phyloP scores from a whole-genome alignment of 2,888 invertebrate species.

The Papilio elwesi region DNA sequence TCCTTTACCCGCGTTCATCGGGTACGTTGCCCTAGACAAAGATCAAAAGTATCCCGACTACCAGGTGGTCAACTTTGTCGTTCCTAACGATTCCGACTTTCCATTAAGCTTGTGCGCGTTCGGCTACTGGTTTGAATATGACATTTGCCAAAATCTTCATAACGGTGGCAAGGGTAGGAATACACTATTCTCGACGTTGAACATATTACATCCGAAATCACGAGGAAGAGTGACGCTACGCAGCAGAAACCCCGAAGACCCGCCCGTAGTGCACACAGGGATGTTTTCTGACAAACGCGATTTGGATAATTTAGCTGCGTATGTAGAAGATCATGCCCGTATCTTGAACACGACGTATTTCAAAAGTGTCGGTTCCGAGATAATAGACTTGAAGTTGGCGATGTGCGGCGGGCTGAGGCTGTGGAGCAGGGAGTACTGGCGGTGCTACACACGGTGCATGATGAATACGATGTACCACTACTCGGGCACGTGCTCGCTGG shows the following conservation, averaged over 20 bases:
- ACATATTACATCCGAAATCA: constrained; percentile 50
- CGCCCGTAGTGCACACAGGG: constrained; percentile 48
- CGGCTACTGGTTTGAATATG: constrained; percentile 47
- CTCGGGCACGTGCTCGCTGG: constrained; percentile 56
- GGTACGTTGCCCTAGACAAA: constrained; percentile 47
- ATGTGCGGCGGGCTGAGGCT: constrained; percentile 60
- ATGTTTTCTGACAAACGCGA: constrained; percentile 51
- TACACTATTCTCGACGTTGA: constrained; percentile 42
- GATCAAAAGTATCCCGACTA: constrained; percentile 50
- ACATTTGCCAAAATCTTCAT: constrained; percentile 50
- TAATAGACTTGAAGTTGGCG: constrained; percentile 72
- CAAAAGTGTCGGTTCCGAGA: constrained; percentile 47
- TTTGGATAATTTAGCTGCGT: constrained; percentile 50
- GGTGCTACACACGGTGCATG: constrained; percentile 79
- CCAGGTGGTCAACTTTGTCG: constrained; percentile 47
- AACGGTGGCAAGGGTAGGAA: constrained; percentile 43
- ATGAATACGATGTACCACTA: constrained; percentile 84
- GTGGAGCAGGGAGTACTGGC: constrained; percentile 86
- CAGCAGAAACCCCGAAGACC: constrained; percentile 50
- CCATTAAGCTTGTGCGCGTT: constrained; percentile 50
- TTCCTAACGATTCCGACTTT: constrained; percentile 45
- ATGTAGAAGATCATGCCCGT: constrained; percentile 50
- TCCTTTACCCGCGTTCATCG: constrained; percentile 47
- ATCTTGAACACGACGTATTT: constrained; percentile 55
- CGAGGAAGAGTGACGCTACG: constrained; percentile 52